Evolutionary conservation across 2,888 invertebrate genomes (phyloP).

Genomic region (Eulithis prunata): DNA sequence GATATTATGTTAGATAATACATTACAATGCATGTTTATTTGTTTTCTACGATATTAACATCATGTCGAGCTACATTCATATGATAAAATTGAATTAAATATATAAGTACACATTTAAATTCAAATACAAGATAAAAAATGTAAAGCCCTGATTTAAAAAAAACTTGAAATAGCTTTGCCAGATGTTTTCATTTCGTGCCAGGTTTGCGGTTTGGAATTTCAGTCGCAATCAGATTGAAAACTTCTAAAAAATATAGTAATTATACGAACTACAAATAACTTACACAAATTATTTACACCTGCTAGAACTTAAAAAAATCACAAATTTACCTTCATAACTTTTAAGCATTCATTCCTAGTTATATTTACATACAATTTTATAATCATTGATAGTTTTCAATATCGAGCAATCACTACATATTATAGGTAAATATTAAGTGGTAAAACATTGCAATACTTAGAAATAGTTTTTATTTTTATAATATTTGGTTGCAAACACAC

Average conservation of each 20-base stretch:
- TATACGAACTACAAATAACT: conserved; percentile 68
- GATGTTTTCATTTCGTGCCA: conserved; percentile 29
- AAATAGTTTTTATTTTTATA: conserved; percentile 29
- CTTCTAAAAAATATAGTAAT: conserved; percentile 65
- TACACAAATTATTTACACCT: conserved; percentile 79
- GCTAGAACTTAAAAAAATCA: conserved; percentile 66
- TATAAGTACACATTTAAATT: conserved; percentile 29
- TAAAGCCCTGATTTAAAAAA: neutral
- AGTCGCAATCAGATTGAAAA: conserved; percentile 68
- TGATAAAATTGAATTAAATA: neutral
- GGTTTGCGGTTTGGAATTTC: conserved; percentile 53
- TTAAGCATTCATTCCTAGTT: conserved; percentile 63
- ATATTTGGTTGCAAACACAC: conserved; percentile 40
- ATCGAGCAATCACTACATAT: conserved; percentile 31
- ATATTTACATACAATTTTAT: conserved; percentile 63
- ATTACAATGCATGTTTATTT: neutral
- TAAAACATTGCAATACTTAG: conserved; percentile 37
- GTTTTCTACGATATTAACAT: neutral
- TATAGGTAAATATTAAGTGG: conserved; percentile 28
- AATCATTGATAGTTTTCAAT: conserved; percentile 56
- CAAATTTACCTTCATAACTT: conserved; percentile 66
- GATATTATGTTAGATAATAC: neutral
- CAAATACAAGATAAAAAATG: conserved; percentile 1
- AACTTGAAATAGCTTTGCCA: no score
- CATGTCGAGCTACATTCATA: neutral